Conservation (phyloP, 2,113 vertebrate species). For the Raphicerus campestris region DNA sequence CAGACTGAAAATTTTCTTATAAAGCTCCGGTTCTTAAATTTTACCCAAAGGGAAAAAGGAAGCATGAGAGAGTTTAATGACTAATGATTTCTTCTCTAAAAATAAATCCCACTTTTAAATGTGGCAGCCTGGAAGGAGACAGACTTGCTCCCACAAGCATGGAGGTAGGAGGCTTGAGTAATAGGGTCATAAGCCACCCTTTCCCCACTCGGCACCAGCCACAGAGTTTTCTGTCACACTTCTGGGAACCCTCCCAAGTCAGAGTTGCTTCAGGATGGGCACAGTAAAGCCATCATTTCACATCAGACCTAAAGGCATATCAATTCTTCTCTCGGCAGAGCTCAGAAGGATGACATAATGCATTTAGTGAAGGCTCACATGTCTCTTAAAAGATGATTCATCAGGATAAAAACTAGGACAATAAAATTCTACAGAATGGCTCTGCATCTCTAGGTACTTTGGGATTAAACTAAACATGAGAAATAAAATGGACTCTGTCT, state of each 20-base stretch:
- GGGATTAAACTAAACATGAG: constrained; percentile 41
- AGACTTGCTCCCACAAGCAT: neutral
- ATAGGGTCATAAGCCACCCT: neutral
- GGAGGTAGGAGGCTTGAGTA: constrained; percentile 28
- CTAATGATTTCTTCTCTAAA: constrained; percentile 71
- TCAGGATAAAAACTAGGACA: constrained; percentile 53
- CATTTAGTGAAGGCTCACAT: constrained; percentile 60
- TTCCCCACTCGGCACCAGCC: neutral
- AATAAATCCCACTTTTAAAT: constrained; percentile 54
- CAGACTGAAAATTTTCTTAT: constrained; percentile 54
- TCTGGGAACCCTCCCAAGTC: constrained; percentile 7
- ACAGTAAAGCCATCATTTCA: constrained; percentile 63
- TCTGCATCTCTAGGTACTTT: constrained; percentile 32
- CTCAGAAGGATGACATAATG: constrained; percentile 54
- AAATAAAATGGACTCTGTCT: constrained; percentile 35
- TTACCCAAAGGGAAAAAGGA: constrained; percentile 36
- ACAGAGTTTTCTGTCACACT: neutral
- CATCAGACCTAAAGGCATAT: constrained; percentile 41
- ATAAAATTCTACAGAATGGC: constrained; percentile 32
- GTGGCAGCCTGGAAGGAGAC: constrained; percentile 45
- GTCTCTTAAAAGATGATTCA: constrained; percentile 70
- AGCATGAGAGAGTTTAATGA: constrained; percentile 58
- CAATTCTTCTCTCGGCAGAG: constrained; percentile 37
- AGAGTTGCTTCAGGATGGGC: constrained; percentile 53
- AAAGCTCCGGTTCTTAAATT: constrained; percentile 62